A percentile compares a stretch with the other conserved stretches of the same genome.
These are phyloP conservation scores for Mythimna ferrago DNA, from an alignment of 2,888 invertebrate species.

Conservation along the genomic window DNA sequence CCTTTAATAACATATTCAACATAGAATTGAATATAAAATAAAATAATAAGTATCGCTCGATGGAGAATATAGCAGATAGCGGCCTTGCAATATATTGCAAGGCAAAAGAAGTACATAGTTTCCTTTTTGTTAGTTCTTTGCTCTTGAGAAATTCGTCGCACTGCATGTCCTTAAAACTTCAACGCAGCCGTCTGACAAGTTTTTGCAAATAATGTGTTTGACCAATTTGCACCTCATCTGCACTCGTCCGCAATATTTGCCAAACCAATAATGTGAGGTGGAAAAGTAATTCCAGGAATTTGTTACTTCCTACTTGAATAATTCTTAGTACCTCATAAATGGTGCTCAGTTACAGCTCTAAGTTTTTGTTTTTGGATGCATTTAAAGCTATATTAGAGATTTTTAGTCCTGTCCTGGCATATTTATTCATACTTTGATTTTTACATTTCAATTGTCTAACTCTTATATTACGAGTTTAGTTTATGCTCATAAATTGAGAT, in stretches of 20 bases:
- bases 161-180: not conserved
- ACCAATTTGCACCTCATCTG: constrained; percentile 89
- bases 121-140: no score
- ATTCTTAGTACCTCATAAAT: not conserved
- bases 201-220: constrained; percentile 78
- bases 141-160: no score
- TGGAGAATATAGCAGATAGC: no score
- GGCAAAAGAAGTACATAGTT: no score
- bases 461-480: not conserved
- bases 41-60: no score
- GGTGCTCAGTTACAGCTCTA: not conserved
- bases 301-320: constrained; percentile 27
- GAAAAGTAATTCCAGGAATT: constrained; percentile 49
- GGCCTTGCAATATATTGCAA: no score
- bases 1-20: no score
- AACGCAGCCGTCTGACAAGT: not conserved
- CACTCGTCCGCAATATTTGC: constrained; percentile 92
- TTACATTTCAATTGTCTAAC: not conserved
- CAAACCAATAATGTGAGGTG: constrained; percentile 91
- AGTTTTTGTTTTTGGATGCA: not conserved
- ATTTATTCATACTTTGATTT: no score
- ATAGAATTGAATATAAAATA: no score
- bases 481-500: not conserved
- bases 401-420: not conserved
- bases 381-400: not conserved